Percentiles rank a stretch among this genome's conserved stretches.
phyloP scores from a whole-genome alignment of 2,888 invertebrate species.

The Beris morrisii region DNA sequence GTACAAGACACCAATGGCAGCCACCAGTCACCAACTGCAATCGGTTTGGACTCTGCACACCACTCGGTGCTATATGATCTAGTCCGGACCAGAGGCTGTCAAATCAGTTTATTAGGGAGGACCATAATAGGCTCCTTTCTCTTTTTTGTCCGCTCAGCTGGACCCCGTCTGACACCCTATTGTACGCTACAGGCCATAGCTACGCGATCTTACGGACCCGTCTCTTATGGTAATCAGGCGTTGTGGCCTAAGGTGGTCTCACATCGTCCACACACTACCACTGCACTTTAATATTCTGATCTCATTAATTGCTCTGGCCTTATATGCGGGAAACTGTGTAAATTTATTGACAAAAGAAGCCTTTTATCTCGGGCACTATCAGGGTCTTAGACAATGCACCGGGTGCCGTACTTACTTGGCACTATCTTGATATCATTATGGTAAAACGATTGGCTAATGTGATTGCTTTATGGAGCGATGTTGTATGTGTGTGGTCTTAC shows the following conservation, averaged over 20 bases:
- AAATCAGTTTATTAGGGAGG: constrained; percentile 33
- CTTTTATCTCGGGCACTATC: too few species aligned
- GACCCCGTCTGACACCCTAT: constrained; percentile 21
- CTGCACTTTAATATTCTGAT: constrained; percentile 12
- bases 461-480: too few species aligned
- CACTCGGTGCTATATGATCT: not conserved
- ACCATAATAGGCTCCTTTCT: constrained; percentile 32
- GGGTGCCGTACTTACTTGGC: too few species aligned
- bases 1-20: constrained; percentile 16
- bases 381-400: too few species aligned
- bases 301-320: constrained; percentile 29
- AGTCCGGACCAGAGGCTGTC: constrained; percentile 9
- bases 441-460: too few species aligned
- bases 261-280: not conserved
- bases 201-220: not conserved
- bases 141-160: constrained; percentile 23
- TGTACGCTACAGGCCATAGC: constrained; percentile 7
- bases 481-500: too few species aligned
- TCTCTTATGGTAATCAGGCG: constrained; percentile 9
- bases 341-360: constrained; percentile 17
- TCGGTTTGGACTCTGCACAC: constrained; percentile 21
- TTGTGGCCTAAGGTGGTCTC: too few species aligned
- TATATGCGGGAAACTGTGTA: constrained; percentile 9
- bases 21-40: constrained; percentile 13
- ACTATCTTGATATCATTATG: too few species aligned